Evolutionary conservation across 2,888 invertebrate species (phyloP), one percentile per base, ranked within the genome.

Genomic region (Cephalotes varians): DNA sequence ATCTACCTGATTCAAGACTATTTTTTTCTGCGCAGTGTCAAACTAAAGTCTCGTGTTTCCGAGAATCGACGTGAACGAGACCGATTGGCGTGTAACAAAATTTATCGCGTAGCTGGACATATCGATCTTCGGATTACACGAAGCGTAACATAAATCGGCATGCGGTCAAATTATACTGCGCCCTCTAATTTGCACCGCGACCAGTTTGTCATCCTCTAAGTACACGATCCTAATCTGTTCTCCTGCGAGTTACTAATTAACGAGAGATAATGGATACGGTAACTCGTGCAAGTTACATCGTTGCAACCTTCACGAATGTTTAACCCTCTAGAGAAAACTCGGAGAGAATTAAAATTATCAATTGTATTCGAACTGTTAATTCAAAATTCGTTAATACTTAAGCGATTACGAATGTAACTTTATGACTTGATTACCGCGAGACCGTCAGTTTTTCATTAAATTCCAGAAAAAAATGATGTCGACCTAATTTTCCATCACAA

Each of bases 191-290:
- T 74, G 65, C 62, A 62, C 21, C 12, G 64, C 40, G 54, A 51
- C 54, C 62, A 25, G 67, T 65, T 64, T 12, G 72, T 37, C 54
- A 58, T 69, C 12, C 56, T 34, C 18, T 67, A 62, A 82, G 77
- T 69, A 67, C 37, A 77, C 44, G 51, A 69, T 51, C 54, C 77
- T 79, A 82, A 84, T 72, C 84, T 47, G 37, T 79, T 72, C 60
- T n/a, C 31, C 15, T 37, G 31, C 49, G 58, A 54, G 44, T 74
- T n/a, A 37, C 79, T 83, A 83, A 83, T 85, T 80, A 73, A 60
- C 47, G 44, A 21, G 25, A 64, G 80, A 74, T 74, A 83, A 69
- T 49, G 54, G 49, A 28, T 73, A 76, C 15, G 0, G 12, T 54
- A 44, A 47, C 49, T 44, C 67, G 25, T 47, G 54, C 40, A 47